Evolutionary conservation across 1,140 invertebrate genomes (phyloP).

Genomic region (Proales similis): DNA sequence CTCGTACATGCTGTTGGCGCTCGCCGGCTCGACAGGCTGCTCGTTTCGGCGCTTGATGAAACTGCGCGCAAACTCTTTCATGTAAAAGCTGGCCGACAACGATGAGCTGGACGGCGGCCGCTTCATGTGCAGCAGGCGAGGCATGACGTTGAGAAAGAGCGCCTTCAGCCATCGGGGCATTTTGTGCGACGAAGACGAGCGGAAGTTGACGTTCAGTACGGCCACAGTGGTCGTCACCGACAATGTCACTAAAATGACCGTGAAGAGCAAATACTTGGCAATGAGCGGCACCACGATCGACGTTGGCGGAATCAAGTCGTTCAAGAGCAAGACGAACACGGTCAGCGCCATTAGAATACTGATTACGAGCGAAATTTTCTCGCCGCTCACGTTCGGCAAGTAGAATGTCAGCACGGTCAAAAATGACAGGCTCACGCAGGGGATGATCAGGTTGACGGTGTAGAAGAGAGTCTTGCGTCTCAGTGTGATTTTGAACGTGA

Average conservation of each 20-base stretch:
- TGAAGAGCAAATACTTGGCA: slow-evolving; percentile 53
- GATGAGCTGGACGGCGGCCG: slow-evolving; percentile 40
- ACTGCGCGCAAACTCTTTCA: background rate
- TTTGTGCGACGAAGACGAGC: slow-evolving; percentile 48
- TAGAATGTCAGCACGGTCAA: slow-evolving; percentile 55
- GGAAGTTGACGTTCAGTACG: slow-evolving; percentile 51
- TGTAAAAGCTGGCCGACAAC: background rate
- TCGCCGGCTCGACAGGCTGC: too few species aligned
- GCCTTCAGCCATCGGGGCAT: slow-evolving; percentile 51
- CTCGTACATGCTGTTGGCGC: too few species aligned
- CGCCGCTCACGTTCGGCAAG: slow-evolving; percentile 52
- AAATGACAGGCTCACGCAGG: slow-evolving; percentile 53
- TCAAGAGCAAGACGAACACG: slow-evolving; percentile 51
- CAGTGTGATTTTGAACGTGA: slow-evolving; percentile 98
- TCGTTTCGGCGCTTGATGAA: too few species aligned
- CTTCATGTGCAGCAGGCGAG: slow-evolving; percentile 49
- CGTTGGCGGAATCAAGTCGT: slow-evolving; percentile 53
- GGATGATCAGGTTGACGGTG: slow-evolving; percentile 53
- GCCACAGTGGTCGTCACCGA: slow-evolving; percentile 53
- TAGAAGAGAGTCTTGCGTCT: slow-evolving; percentile 56
- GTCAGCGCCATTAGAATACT: slow-evolving; percentile 53
- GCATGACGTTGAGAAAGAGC: slow-evolving; percentile 52
- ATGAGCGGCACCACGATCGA: slow-evolving; percentile 51
- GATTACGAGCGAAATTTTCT: slow-evolving; percentile 53
- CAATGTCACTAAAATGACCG: slow-evolving; percentile 53